Base-by-base conservation (phyloP, 2,797 vertebrate genomes). In the Hydrophis major region DNA sequence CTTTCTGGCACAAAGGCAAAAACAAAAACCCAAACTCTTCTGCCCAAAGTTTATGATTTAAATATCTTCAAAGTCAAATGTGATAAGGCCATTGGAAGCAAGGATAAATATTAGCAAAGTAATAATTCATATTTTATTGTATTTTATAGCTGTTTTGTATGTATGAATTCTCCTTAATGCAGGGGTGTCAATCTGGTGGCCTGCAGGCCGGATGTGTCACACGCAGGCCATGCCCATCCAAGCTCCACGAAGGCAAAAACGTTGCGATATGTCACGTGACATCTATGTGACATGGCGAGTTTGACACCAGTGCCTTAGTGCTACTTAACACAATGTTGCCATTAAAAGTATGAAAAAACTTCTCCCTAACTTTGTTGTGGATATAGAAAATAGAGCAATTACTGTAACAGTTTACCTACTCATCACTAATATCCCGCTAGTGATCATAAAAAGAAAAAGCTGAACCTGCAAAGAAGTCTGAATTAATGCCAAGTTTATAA, bases 1-100 rank as follows among this genome's bases (percentile, higher is more conserved):
- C 95, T 92, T 96, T 47, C 95, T 0, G 25, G 14, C 53, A n/a
- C 66, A 53, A 61, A 55, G 53, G 56, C 32, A 69, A 92, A 28
- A 2, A 42, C 8, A 14, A 13, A 63, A 61, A 28, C 7, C 50
- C 12, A 6, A 63, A 42, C 22, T 37, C 12, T 18, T 42, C 50
- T 87, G 18, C 13, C 28, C 55, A 32, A 63, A 42, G 4, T 42
- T 74, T 88, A 69, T 59, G 50, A n/a, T 90, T 90, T 69, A 69
- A 78, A 42, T 74, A 32, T 32, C 25, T 69, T 74, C 66, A 37
- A 8, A 69, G 6, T 32, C 89, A 57, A 86, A 87, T 6, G 32
- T 27, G 32, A n/a, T 69, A 37, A 90, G 18, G 14, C 32, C 0
- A 47, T 18, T 18, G 6, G 10, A 59, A 32, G 20, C 32, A 28